These are phyloP conservation scores for Callaeas wilsoni DNA, from an alignment of 2,113 vertebrate species.

Conservation along the genomic window DNA sequence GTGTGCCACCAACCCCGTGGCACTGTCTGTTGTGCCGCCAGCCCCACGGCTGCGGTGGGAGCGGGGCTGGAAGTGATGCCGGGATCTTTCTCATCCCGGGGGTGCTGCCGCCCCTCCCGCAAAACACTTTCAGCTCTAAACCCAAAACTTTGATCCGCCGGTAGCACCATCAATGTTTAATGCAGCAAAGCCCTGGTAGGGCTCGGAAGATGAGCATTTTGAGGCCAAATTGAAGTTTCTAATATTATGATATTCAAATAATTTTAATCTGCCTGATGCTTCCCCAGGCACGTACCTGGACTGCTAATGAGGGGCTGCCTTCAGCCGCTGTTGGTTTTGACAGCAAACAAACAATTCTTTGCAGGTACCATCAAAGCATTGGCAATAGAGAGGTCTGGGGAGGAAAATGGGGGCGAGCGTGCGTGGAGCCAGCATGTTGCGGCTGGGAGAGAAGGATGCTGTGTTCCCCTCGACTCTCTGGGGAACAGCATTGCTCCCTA, in stretches of 20 bases:
- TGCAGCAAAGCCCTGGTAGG: conserved; percentile 52
- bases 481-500: not conserved
- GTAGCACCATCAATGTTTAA: conserved; percentile 73
- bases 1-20: not conserved
- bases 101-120: not conserved
- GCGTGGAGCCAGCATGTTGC: fast-evolving
- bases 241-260: conserved; percentile 61
- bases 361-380: conserved; percentile 6
- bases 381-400: not conserved
- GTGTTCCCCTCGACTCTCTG: fast-evolving
- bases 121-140: not conserved
- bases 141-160: conserved; percentile 62
- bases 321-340: not conserved
- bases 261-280: not conserved
- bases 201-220: conserved; percentile 55
- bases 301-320: conserved; percentile 57
- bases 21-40: not conserved
- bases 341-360: conserved; percentile 60
- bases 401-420: conserved; percentile 37
- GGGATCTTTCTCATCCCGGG: not conserved
- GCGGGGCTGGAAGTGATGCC: fast-evolving
- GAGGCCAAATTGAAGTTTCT: conserved; percentile 58
- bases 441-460: fast-evolving
- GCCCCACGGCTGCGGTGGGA: not conserved
- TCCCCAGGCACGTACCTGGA: conserved; percentile 41